Base-by-base conservation (phyloP, 64 coral and sea anemone genomes). In the Pocillopora damicornis region DNA sequence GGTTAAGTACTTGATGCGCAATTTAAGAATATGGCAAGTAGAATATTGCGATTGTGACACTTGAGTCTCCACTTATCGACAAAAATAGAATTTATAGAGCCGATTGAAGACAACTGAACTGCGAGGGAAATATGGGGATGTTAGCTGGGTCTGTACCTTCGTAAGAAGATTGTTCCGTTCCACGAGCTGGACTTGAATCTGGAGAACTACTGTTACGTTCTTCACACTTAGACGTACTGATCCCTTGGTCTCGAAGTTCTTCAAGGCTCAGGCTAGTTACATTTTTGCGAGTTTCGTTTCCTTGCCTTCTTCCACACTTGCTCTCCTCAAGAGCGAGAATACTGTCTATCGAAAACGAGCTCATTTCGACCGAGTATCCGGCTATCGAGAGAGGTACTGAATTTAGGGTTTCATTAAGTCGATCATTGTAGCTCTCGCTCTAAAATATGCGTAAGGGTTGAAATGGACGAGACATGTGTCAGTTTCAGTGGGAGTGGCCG, bases 381-480 rank as follows among this genome's bases (percentile, higher is more conserved):
- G 63, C 81, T 36, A 66, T 72, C 58, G 67, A 72, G 81, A 72
- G 20, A 58, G 13, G 51, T 9, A 72, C 18, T 56, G 65, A 72
- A 16, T 13, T 85, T 57, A 18, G 63, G 14, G 37, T 73, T 38
- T 73, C 17, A 68, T 72, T 85, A n/a, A 85, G 81, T 37, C 13
- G 65, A 68, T 63, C 65, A 72, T 85, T 85, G 81, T 22, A 58
- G 37, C 81, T 23, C 20, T 26, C n/a, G 37, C 81, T 13, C 12
- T 85, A 85, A 85, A 85, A 85, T 85, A 85, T 85, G 81, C 81
- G 65, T 66, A 85, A 13, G 65, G 18, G 37, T 69, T 72, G 68
- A 85, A 72, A 72, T 85, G 42, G 58, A 85, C 81, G 38, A 66
- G 81, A 85, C 81, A 85, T 85, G 65, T 85, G 81, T 85, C 81